Conservation (phyloP, 2,113 vertebrate species). For the Atrichornis clamosus region DNA sequence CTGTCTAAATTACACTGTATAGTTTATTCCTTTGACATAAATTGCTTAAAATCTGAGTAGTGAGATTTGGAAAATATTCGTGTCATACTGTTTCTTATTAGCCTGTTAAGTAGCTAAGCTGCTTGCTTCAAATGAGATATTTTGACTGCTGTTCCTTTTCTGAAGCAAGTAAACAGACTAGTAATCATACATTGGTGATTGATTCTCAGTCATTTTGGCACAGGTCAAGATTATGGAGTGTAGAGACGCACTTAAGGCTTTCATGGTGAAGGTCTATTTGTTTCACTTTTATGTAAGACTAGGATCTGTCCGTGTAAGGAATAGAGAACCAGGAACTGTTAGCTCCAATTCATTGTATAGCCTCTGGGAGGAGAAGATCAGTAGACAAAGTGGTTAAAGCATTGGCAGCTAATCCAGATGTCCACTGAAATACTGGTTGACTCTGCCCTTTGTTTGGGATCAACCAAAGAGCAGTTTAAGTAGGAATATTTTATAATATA, state of each 20-base stretch:
- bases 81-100: neutral
- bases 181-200: neutral
- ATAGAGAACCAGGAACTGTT: neutral
- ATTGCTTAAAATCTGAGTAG: slow-evolving; percentile 47
- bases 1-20: slow-evolving; percentile 2
- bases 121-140: neutral
- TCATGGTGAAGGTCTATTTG: neutral
- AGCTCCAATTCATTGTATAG: neutral
- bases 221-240: neutral
- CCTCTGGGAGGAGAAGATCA: neutral
- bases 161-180: neutral
- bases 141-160: slow-evolving; percentile 19
- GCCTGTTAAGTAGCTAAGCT: neutral
- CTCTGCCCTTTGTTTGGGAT: neutral
- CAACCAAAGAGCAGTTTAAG: neutral
- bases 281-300: neutral
- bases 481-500: neutral
- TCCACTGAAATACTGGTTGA: neutral
- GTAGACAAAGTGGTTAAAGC: neutral
- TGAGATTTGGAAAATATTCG: slow-evolving; percentile 13
- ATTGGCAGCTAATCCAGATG: neutral
- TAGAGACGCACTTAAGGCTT: neutral
- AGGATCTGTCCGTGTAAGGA: neutral
- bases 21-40: slow-evolving; percentile 47
- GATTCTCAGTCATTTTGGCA: neutral